These are phyloP conservation scores for Onthophagus sagittarius DNA, from an alignment of 2,888 invertebrate species.

Conservation along the genomic window DNA sequence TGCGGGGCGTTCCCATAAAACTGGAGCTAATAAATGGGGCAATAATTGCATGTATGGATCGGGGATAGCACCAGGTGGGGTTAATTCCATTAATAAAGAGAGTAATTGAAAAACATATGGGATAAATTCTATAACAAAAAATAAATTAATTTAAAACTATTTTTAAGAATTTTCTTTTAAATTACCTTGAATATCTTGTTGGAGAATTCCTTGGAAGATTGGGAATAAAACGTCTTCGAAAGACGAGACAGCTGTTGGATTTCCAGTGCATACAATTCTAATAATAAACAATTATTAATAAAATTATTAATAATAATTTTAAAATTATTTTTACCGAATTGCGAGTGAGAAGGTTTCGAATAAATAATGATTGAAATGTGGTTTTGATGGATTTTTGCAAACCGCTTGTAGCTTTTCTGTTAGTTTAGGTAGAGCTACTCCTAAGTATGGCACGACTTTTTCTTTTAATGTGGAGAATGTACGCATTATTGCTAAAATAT, in stretches of 20 bases:
- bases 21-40: conserved; percentile 84
- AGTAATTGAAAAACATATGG: conserved; percentile 98
- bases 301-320: not conserved
- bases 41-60: conserved; percentile 86
- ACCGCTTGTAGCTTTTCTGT: conserved; percentile 79
- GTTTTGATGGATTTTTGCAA: conserved; percentile 91
- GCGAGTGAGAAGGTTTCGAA: conserved; percentile 92
- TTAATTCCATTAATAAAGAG: conserved; percentile 79
- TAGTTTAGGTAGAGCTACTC: conserved; percentile 76
- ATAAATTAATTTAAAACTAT: not conserved
- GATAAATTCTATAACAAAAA: conserved; percentile 77
- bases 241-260: conserved; percentile 72
- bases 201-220: conserved; percentile 90
- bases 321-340: conserved; percentile 61
- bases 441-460: conserved; percentile 73
- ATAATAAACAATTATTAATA: conserved; percentile 23
- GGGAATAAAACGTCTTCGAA: conserved; percentile 94
- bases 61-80: conserved; percentile 56
- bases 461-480: conserved; percentile 80
- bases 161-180: not conserved
- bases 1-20: conserved; percentile 89
- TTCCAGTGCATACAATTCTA: conserved; percentile 81
- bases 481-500: conserved; percentile 78
- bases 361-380: conserved; percentile 97
- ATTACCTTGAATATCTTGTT: conserved; percentile 86